phyloP scores from a whole-genome alignment of 2,113 vertebrate species.

The Lanius ludovicianus region DNA sequence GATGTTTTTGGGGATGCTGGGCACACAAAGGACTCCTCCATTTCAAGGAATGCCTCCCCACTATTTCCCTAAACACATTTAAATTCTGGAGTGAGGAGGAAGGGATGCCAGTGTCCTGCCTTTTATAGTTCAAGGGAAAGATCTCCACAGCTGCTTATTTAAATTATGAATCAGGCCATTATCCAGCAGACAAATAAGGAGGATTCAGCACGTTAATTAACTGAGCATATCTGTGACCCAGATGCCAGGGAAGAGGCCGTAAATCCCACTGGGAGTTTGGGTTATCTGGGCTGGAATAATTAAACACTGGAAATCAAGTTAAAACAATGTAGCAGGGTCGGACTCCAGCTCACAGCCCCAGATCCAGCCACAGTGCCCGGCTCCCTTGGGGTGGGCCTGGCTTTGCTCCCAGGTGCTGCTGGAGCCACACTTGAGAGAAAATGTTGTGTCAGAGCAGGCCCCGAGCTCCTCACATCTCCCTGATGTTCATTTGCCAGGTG shows the following conservation, averaged over 20 bases:
- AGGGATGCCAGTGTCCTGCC: conserved; percentile 34
- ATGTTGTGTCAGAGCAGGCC: not conserved
- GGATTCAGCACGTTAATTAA: conserved; percentile 69
- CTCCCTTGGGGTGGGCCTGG: rapidly evolving
- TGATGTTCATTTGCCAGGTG: rapidly evolving
- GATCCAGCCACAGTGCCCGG: rapidly evolving
- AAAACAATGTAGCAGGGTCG: not conserved
- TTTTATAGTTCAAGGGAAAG: conserved; percentile 48
- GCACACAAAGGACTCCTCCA: not conserved
- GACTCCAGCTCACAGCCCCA: not conserved
- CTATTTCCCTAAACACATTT: not conserved
- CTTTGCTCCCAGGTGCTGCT: not conserved
- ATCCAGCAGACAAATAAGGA: conserved; percentile 61
- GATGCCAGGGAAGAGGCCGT: conserved; percentile 54
- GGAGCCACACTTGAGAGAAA: not conserved
- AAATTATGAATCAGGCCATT: conserved; percentile 68
- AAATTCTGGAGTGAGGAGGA: conserved; percentile 37
- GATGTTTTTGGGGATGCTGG: rapidly evolving
- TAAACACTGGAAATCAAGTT: conserved; percentile 3
- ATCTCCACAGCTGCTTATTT: conserved; percentile 68
- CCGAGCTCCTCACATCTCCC: not conserved
- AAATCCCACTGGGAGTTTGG: conserved; percentile 28
- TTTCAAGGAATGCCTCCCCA: not conserved
- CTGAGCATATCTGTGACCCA: conserved; percentile 67
- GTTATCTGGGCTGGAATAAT: conserved; percentile 35